A percentile compares a stretch with the other conserved stretches of the same genome.
phyloP scores from a whole-genome alignment of 2,797 vertebrate species.

The Pteropus rufus region DNA sequence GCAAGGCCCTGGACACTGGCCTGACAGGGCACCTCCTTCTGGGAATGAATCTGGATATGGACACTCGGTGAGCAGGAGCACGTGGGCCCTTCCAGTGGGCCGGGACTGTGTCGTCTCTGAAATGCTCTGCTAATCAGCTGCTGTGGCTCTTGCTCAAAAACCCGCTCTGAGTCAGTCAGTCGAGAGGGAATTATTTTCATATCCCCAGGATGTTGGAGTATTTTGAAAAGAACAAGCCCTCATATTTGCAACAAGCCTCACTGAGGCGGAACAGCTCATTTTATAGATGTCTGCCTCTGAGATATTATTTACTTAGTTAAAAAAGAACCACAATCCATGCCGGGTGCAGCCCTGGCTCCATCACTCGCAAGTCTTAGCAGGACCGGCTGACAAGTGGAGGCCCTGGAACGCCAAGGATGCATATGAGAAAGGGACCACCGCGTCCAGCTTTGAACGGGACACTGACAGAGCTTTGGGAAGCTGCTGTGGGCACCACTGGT shows the following conservation, averaged over 20 bases:
- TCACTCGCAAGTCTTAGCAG: conserved; percentile 15
- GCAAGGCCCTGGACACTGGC: conserved; percentile 62
- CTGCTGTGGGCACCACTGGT: fast-evolving
- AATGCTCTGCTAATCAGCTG: not conserved
- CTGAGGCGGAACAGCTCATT: conserved; percentile 71
- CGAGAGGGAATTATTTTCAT: conserved; percentile 45
- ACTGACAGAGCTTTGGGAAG: not conserved
- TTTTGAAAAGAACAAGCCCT: conserved; percentile 63
- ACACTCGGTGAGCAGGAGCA: not conserved
- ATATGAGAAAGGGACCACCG: fast-evolving
- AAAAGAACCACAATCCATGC: not conserved
- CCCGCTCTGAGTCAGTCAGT: fast-evolving
- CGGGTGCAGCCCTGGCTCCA: not conserved
- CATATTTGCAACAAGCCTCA: conserved; percentile 54
- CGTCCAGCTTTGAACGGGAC: not conserved
- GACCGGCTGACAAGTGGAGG: not conserved
- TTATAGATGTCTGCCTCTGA: conserved; percentile 74
- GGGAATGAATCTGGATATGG: conserved; percentile 44
- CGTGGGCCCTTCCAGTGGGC: not conserved
- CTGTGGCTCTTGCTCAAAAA: conserved; percentile 9
- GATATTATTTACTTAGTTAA: conserved; percentile 69
- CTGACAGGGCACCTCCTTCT: conserved; percentile 1
- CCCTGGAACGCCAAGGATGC: not conserved
- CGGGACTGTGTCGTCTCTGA: not conserved
- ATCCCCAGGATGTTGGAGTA: not conserved